These are phyloP conservation scores for Saccopteryx bilineata DNA, from an alignment of 2,113 vertebrate species.

Conservation along the genomic window DNA sequence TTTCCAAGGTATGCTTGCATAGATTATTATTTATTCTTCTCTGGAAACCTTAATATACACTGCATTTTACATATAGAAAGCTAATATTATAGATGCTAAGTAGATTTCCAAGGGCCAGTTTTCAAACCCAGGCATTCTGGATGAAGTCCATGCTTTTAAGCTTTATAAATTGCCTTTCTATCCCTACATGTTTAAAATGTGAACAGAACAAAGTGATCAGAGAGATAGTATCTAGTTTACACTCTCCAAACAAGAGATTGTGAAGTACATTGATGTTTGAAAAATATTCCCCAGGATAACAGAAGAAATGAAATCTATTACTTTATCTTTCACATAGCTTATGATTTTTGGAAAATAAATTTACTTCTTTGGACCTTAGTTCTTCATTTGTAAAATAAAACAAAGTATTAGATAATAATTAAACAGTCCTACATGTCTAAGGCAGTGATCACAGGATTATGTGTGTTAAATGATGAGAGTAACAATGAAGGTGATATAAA, in stretches of 20 bases:
- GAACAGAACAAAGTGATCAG: neutral
- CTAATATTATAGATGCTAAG: neutral
- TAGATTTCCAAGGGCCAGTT: neutral
- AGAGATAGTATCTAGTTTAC: neutral
- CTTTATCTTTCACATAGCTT: neutral
- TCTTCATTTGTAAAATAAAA: neutral
- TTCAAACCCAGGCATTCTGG: neutral
- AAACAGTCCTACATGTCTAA: neutral
- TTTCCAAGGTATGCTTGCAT: neutral
- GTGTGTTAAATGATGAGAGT: neutral
- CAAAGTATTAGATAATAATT: neutral
- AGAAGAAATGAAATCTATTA: neutral
- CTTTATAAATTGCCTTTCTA: neutral
- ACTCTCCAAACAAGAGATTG: neutral
- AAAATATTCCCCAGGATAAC: neutral
- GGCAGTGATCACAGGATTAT: neutral
- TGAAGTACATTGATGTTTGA: neutral
- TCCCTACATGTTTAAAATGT: neutral
- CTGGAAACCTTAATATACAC: neutral
- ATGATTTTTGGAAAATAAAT: neutral
- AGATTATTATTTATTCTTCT: neutral
- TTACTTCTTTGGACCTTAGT: neutral
- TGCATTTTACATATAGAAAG: neutral
- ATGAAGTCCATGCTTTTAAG: neutral
- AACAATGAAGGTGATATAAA: neutral